Evolutionary conservation across 92 coral and sea anemone genomes (phyloP), one percentile per base, ranked within the genome.

Genomic region (Blastomussa wellsi): DNA sequence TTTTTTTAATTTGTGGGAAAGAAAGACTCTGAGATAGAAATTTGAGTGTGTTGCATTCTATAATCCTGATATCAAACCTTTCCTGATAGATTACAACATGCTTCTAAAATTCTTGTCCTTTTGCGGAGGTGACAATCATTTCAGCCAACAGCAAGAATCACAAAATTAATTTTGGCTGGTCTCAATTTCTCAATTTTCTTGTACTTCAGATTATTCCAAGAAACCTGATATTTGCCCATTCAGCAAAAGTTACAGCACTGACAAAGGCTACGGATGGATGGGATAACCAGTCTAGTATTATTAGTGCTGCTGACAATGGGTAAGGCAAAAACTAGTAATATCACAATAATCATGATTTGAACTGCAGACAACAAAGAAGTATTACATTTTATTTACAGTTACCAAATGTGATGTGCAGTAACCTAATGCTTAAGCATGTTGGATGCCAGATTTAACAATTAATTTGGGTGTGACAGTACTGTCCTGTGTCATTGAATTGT

Each of bases 251-350:
- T 8, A 93, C 97, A 39, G 98, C 99, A 39, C 86, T 97, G 16
- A 92, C 99, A 3, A 92, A 91, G 84, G 99, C 99, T 36, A 86
- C 91, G 59, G 98, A 95, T 81, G 98, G 98, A n/a, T 97, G 95
- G 98, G 99, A 97, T 38, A 97, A 93, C 76, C 93, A 97, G 87
- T 94, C 95, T 31, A 95, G 95, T 62, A 81, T 97, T 17, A 92
- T 97, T 64, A 97, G 99, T 93, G 97, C 99, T 36, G 94, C 99
- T 26, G 99, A 97, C 64, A 97, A 97, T 94, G 99, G 99, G 99
- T 97, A 76, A 83, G 88, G 33, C 39, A 33, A 28, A 53, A 19
- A 28, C n/a, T n/a, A 29, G n/a, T 17, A 2, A 42, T 11, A 32
- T 29, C 11, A n/a, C 44, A 3, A 41, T 20, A 16, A 55, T 55